phyloP scores from a whole-genome alignment of 2,113 vertebrate genomes.

The Thunnus thynnus region DNA sequence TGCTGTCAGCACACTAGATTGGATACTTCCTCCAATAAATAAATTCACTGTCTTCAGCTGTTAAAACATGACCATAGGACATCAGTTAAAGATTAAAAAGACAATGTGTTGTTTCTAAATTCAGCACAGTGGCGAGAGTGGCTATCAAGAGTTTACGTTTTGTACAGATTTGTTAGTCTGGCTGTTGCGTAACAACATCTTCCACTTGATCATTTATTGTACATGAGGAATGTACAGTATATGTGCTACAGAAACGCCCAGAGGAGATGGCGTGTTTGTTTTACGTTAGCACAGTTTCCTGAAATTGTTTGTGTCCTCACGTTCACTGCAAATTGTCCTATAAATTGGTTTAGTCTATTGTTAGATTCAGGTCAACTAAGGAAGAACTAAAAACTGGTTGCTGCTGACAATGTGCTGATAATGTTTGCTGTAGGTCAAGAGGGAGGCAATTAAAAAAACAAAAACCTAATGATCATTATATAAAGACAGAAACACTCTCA shows the following conservation, averaged over 20 bases:
- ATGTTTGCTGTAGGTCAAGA: background rate
- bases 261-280: slow-evolving; percentile 6
- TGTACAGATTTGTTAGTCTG: background rate
- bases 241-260: slow-evolving; percentile 26
- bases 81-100: slow-evolving; percentile 4
- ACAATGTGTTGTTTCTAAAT: background rate
- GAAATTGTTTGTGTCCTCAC: slow-evolving; percentile 13
- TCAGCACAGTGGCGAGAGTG: background rate
- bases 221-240: slow-evolving; percentile 30
- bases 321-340: slow-evolving; percentile 3
- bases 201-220: slow-evolving; percentile 5
- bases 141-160: background rate
- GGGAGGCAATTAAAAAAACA: background rate
- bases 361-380: too few relatives aligned
- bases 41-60: slow-evolving; percentile 20
- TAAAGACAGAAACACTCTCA: background rate
- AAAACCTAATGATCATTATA: background rate
- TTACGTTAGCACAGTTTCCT: slow-evolving; percentile 8
- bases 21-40: slow-evolving; percentile 47
- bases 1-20: slow-evolving; percentile 48
- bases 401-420: background rate
- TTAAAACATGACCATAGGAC: background rate
- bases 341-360: slow-evolving; percentile 1
- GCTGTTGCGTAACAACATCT: slow-evolving; percentile 32
- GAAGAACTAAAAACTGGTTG: background rate